A percentile compares a stretch with the other conserved stretches of the same genome.
Evolutionary conservation across 2,888 invertebrate genomes (phyloP).

Genomic region (Rhagium mordax): DNA sequence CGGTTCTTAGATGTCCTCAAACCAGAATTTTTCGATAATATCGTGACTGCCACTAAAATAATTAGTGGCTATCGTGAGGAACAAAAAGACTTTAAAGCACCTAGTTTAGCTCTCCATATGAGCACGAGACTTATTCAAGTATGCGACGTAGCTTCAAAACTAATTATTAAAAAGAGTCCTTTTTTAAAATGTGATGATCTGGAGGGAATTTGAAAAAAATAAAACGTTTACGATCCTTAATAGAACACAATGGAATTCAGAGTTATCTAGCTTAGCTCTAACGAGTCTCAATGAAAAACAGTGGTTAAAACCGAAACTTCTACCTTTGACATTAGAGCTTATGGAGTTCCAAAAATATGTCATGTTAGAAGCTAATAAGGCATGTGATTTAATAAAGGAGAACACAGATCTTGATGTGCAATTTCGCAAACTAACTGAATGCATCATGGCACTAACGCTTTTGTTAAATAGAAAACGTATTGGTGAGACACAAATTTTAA

Average conservation of each 20-base stretch:
- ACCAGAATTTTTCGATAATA: conserved; percentile 45
- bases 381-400: too few relatives aligned
- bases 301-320: conserved; percentile 13
- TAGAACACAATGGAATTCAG: conserved; percentile 35
- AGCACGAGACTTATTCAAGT: conserved; percentile 39
- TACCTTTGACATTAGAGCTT: conserved; percentile 23
- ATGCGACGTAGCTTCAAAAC: conserved; percentile 38
- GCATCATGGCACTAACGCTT: conserved; percentile 37
- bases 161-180: conserved; percentile 39
- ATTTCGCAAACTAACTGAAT: conserved; percentile 40
- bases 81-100: conserved; percentile 32
- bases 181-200: too few relatives aligned
- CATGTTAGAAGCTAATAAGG: conserved; percentile 9
- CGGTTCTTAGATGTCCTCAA: conserved; percentile 30
- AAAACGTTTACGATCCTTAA: conserved; percentile 32
- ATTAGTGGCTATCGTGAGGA: conserved; percentile 39
- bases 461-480: conserved; percentile 45
- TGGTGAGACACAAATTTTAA: conserved; percentile 41
- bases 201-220: conserved; percentile 41
- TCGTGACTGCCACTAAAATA: conserved; percentile 46
- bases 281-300: conserved; percentile 26
- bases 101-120: conserved; percentile 44
- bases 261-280: conserved; percentile 23
- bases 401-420: not conserved
- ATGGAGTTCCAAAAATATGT: conserved; percentile 30